A percentile compares a stretch with the other conserved stretches of the same genome.
These are phyloP conservation scores for Clarias gariepinus DNA, from an alignment of 2,113 vertebrate species.

Conservation along the genomic window DNA sequence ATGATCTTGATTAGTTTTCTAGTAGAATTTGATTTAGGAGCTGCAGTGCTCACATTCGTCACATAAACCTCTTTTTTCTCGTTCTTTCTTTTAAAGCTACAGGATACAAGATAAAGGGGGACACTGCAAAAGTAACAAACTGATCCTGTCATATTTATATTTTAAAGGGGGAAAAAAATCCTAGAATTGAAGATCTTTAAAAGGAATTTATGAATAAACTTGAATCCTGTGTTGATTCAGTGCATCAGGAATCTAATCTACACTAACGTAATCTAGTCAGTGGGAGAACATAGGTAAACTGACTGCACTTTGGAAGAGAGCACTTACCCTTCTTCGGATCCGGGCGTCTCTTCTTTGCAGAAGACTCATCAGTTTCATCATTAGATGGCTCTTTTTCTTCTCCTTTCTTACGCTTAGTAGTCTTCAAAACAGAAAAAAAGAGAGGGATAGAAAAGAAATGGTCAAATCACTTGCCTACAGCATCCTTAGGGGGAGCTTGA, in stretches of 20 bases:
- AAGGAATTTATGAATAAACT: not conserved
- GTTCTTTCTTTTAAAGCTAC: not conserved
- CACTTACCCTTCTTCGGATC: slow-evolving; percentile 53
- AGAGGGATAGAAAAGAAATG: not conserved
- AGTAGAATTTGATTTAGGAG: not conserved
- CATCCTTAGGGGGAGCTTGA: slow-evolving; percentile 29
- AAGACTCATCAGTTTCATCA: slow-evolving; percentile 45
- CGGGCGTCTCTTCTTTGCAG: slow-evolving; percentile 60
- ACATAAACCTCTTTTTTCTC: not conserved
- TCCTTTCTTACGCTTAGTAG: slow-evolving; percentile 62
- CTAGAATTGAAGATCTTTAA: too few species aligned
- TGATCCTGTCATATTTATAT: too few species aligned
- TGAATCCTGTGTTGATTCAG: not conserved
- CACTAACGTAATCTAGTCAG: not conserved
- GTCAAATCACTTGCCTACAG: slow-evolving; percentile 51
- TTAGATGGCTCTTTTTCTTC: slow-evolving; percentile 10
- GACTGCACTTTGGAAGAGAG: not conserved
- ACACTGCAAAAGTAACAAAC: not conserved
- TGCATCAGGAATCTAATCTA: not conserved
- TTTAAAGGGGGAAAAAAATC: not conserved
- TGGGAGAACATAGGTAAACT: not conserved
- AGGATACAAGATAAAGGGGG: not conserved
- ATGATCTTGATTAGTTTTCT: not conserved
- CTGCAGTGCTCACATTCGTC: not conserved
- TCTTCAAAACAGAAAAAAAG: slow-evolving; percentile 41